A percentile compares a stretch with the other conserved stretches of the same genome.
Conservation (phyloP, 2,888 invertebrate genomes). For the Argyra leucocephala region DNA sequence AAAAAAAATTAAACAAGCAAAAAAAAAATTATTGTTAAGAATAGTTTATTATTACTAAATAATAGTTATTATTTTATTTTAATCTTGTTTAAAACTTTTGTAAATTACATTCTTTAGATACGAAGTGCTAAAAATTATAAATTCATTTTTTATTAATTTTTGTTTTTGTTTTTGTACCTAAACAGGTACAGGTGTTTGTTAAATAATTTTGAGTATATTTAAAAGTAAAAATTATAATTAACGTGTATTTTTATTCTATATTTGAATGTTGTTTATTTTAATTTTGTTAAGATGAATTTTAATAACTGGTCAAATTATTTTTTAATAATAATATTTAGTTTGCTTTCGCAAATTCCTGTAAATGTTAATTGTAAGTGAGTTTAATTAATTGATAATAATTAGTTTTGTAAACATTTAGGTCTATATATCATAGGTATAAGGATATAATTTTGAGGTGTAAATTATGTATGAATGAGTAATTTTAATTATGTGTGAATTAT, state of each 20-base stretch:
- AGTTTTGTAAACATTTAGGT: too few species aligned
- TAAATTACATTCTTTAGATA: background rate
- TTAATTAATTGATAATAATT: too few species aligned
- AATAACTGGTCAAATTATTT: background rate
- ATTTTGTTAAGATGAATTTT: background rate
- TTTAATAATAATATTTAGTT: background rate
- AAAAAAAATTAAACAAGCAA: background rate
- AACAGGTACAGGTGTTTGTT: background rate
- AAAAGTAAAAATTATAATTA: background rate
- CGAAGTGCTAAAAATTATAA: background rate
- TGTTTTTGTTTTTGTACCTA: too few species aligned
- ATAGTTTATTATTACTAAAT: background rate
- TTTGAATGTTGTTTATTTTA: background rate
- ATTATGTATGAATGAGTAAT: too few species aligned
- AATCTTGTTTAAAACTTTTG: background rate
- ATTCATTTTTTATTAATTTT: too few species aligned
- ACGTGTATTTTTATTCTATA: background rate
- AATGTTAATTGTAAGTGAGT: background rate
- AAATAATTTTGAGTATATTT: background rate
- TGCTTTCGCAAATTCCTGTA: background rate
- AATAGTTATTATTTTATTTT: background rate
- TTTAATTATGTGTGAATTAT: too few species aligned
- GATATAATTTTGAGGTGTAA: too few species aligned
- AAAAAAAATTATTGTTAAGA: background rate
- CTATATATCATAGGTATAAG: too few species aligned